Conservation (phyloP, 2,888 invertebrate genomes). For the Cecidostiba fungosa region DNA sequence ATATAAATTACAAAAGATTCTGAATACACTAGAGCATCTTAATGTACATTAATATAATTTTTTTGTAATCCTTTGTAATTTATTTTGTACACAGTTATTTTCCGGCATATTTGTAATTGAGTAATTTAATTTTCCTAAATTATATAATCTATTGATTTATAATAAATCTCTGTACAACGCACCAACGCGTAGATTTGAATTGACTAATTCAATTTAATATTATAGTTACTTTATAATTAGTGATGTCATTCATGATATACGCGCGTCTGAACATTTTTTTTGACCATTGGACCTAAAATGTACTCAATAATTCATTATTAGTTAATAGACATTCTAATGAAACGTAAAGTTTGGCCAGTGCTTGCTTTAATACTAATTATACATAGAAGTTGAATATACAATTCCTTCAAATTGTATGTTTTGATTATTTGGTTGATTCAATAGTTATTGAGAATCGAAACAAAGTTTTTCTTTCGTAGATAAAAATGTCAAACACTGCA, state of each 20-base stretch:
- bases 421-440: slow-evolving; percentile 4
- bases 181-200: slow-evolving; percentile 26
- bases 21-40: neutral
- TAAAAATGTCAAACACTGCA: slow-evolving; percentile 3
- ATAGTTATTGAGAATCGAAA: neutral
- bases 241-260: slow-evolving; percentile 3
- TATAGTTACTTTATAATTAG: slow-evolving; percentile 13
- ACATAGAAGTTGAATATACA: neutral
- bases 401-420: neutral
- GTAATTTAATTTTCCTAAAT: slow-evolving; percentile 33
- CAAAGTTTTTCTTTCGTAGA: slow-evolving; percentile 20
- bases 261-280: slow-evolving; percentile 27
- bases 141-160: slow-evolving; percentile 40
- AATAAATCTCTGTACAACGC: slow-evolving; percentile 43
- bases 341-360: neutral
- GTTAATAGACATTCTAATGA: neutral
- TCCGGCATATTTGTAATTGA: slow-evolving; percentile 8
- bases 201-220: slow-evolving; percentile 41
- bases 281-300: neutral
- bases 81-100: slow-evolving; percentile 25
- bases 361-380: neutral
- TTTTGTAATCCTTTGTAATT: neutral
- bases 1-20: slow-evolving; percentile 40
- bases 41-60: neutral
- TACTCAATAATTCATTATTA: neutral